A percentile compares a stretch with the other conserved stretches of the same genome.
These are phyloP conservation scores for Cotesia congregata DNA, from an alignment of 2,888 invertebrate species.

Conservation along the genomic window DNA sequence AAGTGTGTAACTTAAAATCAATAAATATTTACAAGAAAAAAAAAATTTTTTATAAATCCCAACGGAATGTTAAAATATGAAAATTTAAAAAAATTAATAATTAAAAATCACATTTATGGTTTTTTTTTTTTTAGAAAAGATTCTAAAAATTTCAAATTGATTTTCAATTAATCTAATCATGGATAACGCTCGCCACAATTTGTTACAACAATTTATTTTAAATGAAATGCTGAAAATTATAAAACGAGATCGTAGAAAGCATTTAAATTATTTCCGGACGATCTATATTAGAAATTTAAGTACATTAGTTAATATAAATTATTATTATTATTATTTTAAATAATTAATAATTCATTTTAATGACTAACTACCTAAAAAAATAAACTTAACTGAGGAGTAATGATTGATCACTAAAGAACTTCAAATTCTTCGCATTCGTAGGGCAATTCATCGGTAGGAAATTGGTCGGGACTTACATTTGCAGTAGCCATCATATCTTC, in stretches of 20 bases:
- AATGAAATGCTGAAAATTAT: neutral
- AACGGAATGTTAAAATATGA: neutral
- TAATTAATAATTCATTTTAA: neutral
- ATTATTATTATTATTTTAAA: neutral
- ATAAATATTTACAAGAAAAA: constrained; percentile 29
- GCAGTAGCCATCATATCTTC: constrained; percentile 55
- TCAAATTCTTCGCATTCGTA: constrained; percentile 66
- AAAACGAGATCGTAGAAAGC: constrained; percentile 21
- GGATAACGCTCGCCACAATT: neutral
- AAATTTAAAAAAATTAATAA: neutral
- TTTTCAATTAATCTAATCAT: neutral
- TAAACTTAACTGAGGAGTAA: neutral
- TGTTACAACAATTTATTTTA: neutral
- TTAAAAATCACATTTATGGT: neutral
- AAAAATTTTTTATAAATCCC: neutral
- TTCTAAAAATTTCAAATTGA: too few relatives aligned
- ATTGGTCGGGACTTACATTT: constrained; percentile 46
- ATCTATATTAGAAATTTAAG: constrained; percentile 45
- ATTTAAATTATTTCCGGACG: constrained; percentile 12
- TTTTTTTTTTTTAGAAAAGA: neutral
- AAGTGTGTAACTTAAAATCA: constrained; percentile 42
- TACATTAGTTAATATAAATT: constrained; percentile 45
- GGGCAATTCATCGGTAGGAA: constrained; percentile 59
- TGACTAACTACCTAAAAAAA: neutral
- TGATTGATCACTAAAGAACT: constrained; percentile 49